Evolutionary conservation across 2,797 vertebrate species (phyloP), one percentile per base, ranked within the genome.

Genomic region (Crotalus adamanteus): DNA sequence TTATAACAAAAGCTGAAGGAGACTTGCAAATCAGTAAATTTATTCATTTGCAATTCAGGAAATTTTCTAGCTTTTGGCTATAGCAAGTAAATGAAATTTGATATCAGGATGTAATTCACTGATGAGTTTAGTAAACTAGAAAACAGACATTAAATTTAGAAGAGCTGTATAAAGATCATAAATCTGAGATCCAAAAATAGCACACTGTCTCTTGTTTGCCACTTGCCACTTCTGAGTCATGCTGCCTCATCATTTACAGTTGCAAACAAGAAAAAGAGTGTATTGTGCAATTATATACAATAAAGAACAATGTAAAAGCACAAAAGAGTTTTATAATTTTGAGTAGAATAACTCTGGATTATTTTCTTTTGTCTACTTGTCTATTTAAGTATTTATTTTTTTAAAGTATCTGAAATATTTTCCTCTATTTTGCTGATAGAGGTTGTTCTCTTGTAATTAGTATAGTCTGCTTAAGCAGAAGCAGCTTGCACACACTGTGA

Each of bases 101-200:
- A 87, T 51, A 65, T 51, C 89, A 93, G 87, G 85, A 90, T 73
- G 83, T 61, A 90, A 90, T 20, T 57, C 89, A 87, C 78, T 90
- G 51, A 42, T 1, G 2, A 8, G 60, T 89, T 87, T 69, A 78
- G 61, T 90, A 90, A 22, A 22, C 73, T 63, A 78, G 90, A 87
- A 93, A 93, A 87, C 37, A 93, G 92, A 90, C 73, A 90, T 90
- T 90, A 93, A 87, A 90, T 90, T 93, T n/a, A 57, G 89, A 86
- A 22, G 61, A 93, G 55, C 87, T 87, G 55, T 73, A 87, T 57
- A 73, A 73, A 59, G 61, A 90, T 90, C 26, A 9, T 93, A 87
- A 93, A 93, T 93, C 20, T 87, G 63, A 87, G 85, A 26, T 90
- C 89, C 55, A 90, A 85, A 90, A 90, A 93, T 93, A 93, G 89